Conservation (phyloP, 1,140 invertebrate species). For the Colletes latitarsis region DNA sequence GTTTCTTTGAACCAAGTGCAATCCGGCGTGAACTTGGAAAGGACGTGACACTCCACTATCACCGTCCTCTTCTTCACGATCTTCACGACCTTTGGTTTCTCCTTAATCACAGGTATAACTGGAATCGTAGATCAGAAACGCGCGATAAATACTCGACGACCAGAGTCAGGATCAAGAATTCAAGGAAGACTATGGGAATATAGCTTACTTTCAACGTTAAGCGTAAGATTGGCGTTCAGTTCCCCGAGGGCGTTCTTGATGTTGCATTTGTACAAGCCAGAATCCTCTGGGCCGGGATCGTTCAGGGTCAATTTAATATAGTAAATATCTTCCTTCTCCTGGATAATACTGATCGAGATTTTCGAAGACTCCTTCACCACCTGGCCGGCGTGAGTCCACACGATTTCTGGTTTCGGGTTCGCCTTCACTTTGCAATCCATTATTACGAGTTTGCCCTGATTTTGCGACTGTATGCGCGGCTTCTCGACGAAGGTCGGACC, state of each 20-base stretch:
- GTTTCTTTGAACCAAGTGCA: slow-evolving; percentile 95
- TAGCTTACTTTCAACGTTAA: slow-evolving; percentile 97
- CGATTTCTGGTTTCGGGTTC: slow-evolving; percentile 94
- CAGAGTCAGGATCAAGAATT: background rate
- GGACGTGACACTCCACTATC: slow-evolving; percentile 93
- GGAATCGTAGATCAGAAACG: slow-evolving; percentile 57
- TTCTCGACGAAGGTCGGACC: slow-evolving; percentile 99
- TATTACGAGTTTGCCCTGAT: slow-evolving; percentile 97
- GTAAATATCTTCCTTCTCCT: slow-evolving; percentile 92
- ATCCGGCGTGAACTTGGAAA: slow-evolving; percentile 93
- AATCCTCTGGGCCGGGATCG: slow-evolving; percentile 96
- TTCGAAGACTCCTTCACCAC: slow-evolving; percentile 90
- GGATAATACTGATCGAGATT: slow-evolving; percentile 87
- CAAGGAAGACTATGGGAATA: no score
- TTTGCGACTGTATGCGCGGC: slow-evolving; percentile 95
- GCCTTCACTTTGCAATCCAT: slow-evolving; percentile 98
- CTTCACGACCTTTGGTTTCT: slow-evolving; percentile 94
- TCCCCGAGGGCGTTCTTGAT: slow-evolving; percentile 98
- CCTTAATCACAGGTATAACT: slow-evolving; percentile 97
- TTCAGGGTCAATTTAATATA: slow-evolving; percentile 94
- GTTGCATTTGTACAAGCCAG: slow-evolving; percentile 98
- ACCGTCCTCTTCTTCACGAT: slow-evolving; percentile 94
- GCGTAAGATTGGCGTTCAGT: slow-evolving; percentile 96
- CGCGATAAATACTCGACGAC: no score
- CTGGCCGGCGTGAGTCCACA: slow-evolving; percentile 94